Evolutionary conservation across 2,888 invertebrate genomes (phyloP).

Genomic region (Disparrhopalites patrizii): DNA sequence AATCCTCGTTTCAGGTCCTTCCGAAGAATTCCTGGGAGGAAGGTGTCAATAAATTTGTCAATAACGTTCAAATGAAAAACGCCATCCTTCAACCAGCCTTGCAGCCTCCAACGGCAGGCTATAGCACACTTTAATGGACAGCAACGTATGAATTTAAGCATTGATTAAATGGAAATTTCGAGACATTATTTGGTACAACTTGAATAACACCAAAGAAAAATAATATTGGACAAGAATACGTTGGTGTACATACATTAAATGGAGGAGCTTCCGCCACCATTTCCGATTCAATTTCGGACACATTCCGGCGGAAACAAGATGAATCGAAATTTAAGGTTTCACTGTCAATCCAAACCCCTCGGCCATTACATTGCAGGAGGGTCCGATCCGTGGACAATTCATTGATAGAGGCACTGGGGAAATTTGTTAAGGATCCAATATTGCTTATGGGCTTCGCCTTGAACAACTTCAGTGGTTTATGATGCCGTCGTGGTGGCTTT

Average conservation of each 20-base stretch:
- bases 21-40: background rate
- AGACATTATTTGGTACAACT: too few relatives aligned
- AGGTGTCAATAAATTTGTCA: background rate
- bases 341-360: background rate
- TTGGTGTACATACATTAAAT: too few relatives aligned
- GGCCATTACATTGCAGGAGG: background rate
- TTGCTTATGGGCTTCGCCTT: too few relatives aligned
- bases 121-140: background rate
- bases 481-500: too few relatives aligned
- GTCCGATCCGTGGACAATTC: background rate
- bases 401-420: background rate
- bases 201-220: background rate
- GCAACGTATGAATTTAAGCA: too few relatives aligned
- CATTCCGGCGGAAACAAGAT: background rate
- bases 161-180: too few relatives aligned
- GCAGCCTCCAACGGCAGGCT: background rate
- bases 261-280: too few relatives aligned
- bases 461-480: too few relatives aligned
- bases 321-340: background rate
- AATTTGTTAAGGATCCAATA: too few relatives aligned
- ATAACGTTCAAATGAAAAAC: background rate
- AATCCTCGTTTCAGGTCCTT: background rate
- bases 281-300: background rate
- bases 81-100: background rate
- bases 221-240: background rate